These are phyloP conservation scores for Silurus meridionalis DNA, from an alignment of 2,113 vertebrate genomes.

Conservation along the genomic window DNA sequence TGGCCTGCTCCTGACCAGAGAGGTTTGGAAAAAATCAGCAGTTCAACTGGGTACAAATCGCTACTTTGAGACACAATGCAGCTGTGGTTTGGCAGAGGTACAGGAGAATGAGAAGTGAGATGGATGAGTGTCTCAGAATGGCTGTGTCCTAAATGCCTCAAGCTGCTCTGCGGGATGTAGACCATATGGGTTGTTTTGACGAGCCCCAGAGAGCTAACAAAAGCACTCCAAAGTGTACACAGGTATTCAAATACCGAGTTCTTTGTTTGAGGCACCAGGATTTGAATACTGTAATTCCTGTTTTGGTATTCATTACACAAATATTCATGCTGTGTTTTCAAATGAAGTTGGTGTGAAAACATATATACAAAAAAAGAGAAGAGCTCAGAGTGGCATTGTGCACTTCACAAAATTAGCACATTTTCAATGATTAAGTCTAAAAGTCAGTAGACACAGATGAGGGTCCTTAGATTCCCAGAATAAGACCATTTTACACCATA, in stretches of 20 bases:
- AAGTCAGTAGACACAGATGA: not conserved
- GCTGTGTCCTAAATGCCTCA: slow-evolving; percentile 23
- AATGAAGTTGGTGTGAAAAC: not conserved
- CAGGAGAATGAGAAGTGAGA: slow-evolving; percentile 22
- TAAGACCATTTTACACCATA: not conserved
- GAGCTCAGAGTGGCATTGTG: not conserved
- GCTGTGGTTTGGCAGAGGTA: slow-evolving; percentile 47
- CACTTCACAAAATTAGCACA: not conserved
- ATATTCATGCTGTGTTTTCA: not conserved
- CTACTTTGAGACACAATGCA: slow-evolving; percentile 54
- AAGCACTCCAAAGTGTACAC: not conserved
- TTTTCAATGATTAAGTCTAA: not conserved
- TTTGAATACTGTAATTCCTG: not conserved
- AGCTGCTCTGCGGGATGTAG: not conserved
- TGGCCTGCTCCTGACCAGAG: slow-evolving; percentile 22
- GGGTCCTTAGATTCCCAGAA: not conserved
- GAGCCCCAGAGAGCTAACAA: not conserved
- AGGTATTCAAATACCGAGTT: not conserved
- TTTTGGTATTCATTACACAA: not conserved
- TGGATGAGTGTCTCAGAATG: slow-evolving; percentile 23
- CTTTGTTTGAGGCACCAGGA: not conserved
- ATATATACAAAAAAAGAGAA: not conserved
- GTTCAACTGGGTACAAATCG: slow-evolving; percentile 47
- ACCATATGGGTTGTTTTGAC: slow-evolving; percentile 12
- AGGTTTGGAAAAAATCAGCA: slow-evolving; percentile 26